These are phyloP conservation scores for Platynereis dumerilii DNA, from an alignment of 2,888 invertebrate genomes.

Conservation along the genomic window DNA sequence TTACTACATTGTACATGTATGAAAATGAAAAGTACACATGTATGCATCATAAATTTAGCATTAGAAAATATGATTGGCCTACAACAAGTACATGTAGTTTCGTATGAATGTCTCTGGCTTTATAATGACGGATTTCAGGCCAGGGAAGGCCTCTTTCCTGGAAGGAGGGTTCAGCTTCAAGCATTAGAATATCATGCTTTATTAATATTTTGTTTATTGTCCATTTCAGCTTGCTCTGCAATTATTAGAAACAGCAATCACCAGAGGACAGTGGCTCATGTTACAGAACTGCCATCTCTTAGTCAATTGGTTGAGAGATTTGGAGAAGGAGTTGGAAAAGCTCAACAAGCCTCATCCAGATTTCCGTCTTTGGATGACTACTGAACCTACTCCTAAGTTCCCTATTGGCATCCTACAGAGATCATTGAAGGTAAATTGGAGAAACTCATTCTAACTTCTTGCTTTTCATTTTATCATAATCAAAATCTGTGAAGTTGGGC, in stretches of 20 bases:
- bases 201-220: slow-evolving; percentile 11
- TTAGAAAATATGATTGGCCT: no score
- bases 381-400: slow-evolving; percentile 84
- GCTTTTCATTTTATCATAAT: not conserved
- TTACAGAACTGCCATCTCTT: slow-evolving; percentile 91
- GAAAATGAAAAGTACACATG: not conserved
- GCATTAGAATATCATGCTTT: no score
- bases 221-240: slow-evolving; percentile 71
- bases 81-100: no score
- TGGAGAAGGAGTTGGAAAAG: slow-evolving; percentile 84
- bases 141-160: no score
- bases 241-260: slow-evolving; percentile 62
- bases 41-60: no score
- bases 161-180: no score
- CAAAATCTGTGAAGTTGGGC: not conserved
- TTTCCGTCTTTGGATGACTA: slow-evolving; percentile 91
- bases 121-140: no score
- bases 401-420: slow-evolving; percentile 88
- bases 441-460: not conserved
- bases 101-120: no score
- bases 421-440: slow-evolving; percentile 73
- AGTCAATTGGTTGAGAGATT: slow-evolving; percentile 76
- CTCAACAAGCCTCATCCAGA: slow-evolving; percentile 84
- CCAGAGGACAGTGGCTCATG: slow-evolving; percentile 85
- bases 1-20: not conserved